A percentile compares a stretch with the other conserved stretches of the same genome.
phyloP scores from a whole-genome alignment of 2,113 vertebrate species.

The Pteruthius melanotis region DNA sequence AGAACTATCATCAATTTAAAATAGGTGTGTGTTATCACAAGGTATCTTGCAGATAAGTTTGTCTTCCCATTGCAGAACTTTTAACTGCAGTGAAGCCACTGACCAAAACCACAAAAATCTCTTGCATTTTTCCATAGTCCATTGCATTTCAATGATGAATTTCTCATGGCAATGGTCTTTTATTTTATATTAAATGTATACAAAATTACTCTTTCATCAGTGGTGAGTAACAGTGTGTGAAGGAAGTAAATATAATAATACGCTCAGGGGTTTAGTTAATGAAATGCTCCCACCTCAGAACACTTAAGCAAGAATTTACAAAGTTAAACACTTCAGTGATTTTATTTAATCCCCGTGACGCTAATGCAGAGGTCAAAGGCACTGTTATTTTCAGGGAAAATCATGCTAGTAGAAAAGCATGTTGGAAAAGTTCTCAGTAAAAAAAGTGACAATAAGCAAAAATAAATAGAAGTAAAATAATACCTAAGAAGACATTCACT shows the following conservation, averaged over 20 bases:
- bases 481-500: background rate
- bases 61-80: background rate
- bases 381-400: background rate
- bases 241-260: constrained; percentile 26
- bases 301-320: background rate
- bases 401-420: background rate
- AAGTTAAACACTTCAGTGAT: background rate
- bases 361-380: background rate
- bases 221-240: background rate
- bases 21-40: background rate
- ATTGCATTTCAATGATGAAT: background rate
- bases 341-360: background rate
- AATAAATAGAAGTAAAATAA: background rate
- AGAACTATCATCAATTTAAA: background rate
- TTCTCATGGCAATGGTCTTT: background rate
- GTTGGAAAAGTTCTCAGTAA: background rate
- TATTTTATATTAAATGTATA: background rate
- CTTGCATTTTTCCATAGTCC: background rate
- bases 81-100: background rate
- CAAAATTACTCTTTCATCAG: background rate
- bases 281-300: background rate
- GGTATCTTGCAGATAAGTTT: background rate
- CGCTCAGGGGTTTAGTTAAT: background rate
- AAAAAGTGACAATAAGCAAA: background rate
- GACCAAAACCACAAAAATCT: background rate